Evolutionary conservation across 1,140 invertebrate species (phyloP).

Genomic region (Drosophila tropicalis): DNA sequence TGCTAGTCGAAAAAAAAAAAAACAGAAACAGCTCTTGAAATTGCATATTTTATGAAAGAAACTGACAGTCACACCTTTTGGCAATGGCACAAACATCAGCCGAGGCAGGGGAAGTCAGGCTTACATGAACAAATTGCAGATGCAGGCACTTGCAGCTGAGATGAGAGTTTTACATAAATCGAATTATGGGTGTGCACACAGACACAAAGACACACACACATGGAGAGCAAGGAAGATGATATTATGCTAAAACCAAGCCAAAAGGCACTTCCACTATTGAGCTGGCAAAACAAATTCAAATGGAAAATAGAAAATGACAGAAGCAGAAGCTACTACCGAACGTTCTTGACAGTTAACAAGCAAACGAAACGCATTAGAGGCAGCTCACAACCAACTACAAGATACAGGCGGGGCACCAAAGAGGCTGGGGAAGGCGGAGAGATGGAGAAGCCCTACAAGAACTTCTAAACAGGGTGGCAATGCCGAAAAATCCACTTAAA

Average conservation of each 20-base stretch:
- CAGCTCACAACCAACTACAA: conserved; percentile 52
- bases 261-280: conserved; percentile 46
- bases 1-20: neutral
- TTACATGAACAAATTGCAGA: conserved; percentile 52
- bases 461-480: conserved; percentile 38
- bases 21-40: conserved; percentile 35
- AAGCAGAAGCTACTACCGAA: conserved; percentile 26
- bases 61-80: conserved; percentile 48
- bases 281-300: conserved; percentile 62
- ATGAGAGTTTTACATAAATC: conserved; percentile 67
- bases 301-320: conserved; percentile 65
- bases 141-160: conserved; percentile 36
- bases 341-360: conserved; percentile 62
- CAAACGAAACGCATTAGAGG: conserved; percentile 54
- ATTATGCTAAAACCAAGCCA: conserved; percentile 46
- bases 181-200: conserved; percentile 51
- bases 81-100: conserved; percentile 35
- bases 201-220: neutral
- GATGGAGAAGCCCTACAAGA: conserved; percentile 11
- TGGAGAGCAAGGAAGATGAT: conserved; percentile 34
- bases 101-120: conserved; percentile 16
- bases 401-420: conserved; percentile 27
- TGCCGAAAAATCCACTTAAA: conserved; percentile 71
- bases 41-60: conserved; percentile 44
- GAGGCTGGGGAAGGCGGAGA: neutral